phyloP scores from a whole-genome alignment of 1,140 invertebrate species.

The Drusus annulatus region DNA sequence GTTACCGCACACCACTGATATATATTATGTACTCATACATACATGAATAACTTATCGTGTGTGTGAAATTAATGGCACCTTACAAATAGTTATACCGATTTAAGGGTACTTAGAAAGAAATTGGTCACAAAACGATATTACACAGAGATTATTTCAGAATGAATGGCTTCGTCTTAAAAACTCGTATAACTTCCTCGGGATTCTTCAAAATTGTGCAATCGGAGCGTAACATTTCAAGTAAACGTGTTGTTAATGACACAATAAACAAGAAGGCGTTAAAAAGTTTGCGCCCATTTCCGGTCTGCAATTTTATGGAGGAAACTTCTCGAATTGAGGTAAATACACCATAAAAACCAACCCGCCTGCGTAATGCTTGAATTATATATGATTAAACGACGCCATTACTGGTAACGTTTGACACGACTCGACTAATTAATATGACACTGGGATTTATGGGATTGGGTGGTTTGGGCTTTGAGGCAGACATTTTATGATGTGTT shows the following conservation, averaged over 20 bases:
- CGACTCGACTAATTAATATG: constrained; percentile 41
- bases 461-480: background rate
- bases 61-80: too few relatives aligned
- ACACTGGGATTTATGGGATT: constrained; percentile 10
- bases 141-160: background rate
- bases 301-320: constrained; percentile 29
- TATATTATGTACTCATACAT: too few relatives aligned
- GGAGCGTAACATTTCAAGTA: constrained; percentile 34
- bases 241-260: constrained; percentile 54
- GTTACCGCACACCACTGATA: too few relatives aligned
- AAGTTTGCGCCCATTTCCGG: constrained; percentile 32
- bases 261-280: constrained; percentile 52
- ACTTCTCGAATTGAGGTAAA: constrained; percentile 38
- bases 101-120: too few relatives aligned
- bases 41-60: too few relatives aligned
- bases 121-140: too few relatives aligned
- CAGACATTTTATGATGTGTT: constrained; percentile 4
- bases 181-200: constrained; percentile 12
- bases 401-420: constrained; percentile 33
- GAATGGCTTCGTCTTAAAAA: constrained; percentile 14
- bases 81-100: too few relatives aligned
- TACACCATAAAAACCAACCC: constrained; percentile 10
- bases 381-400: constrained; percentile 34
- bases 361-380: constrained; percentile 3
- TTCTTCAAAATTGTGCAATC: constrained; percentile 43